A percentile compares a stretch with the other conserved stretches of the same genome.
Conservation (phyloP, 1,140 invertebrate genomes). For the Lasaia peninsularis region DNA sequence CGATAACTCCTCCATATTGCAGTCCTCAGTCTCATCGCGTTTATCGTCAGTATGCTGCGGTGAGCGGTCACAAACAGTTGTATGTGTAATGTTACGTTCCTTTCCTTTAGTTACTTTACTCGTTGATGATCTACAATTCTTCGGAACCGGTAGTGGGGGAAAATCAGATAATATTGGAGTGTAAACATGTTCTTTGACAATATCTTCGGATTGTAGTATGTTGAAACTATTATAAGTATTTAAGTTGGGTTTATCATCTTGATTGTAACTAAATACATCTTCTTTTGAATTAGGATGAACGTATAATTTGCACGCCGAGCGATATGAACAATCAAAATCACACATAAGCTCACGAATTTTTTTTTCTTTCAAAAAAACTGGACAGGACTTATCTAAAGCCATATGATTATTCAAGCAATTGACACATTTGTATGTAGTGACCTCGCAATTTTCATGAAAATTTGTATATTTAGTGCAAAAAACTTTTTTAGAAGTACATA, state of each 20-base stretch:
- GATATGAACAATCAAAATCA: constrained; percentile 25
- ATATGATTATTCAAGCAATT: constrained; percentile 31
- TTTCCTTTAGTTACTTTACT: background rate
- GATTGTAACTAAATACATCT: background rate
- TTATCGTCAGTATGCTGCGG: background rate
- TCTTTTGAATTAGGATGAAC: constrained; percentile 2
- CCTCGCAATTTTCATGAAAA: constrained; percentile 31
- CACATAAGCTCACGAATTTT: constrained; percentile 25
- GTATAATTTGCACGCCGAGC: constrained; percentile 19
- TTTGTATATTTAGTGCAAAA: constrained; percentile 33
- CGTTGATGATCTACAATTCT: background rate
- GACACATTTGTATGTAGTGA: constrained; percentile 23
- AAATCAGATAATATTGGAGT: constrained; percentile 7
- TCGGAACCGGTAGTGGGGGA: background rate
- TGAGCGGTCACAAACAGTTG: background rate
- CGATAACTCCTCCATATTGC: background rate
- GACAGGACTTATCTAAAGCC: constrained; percentile 26
- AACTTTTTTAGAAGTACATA: constrained; percentile 25
- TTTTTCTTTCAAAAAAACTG: constrained; percentile 29
- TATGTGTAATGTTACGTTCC: background rate
- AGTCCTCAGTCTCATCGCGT: background rate
- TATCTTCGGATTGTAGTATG: background rate
- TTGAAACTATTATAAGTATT: background rate
- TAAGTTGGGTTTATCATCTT: background rate
- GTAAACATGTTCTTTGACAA: background rate